phyloP scores from a whole-genome alignment of 2,113 vertebrate species.

The Corythornis vintsioides region DNA sequence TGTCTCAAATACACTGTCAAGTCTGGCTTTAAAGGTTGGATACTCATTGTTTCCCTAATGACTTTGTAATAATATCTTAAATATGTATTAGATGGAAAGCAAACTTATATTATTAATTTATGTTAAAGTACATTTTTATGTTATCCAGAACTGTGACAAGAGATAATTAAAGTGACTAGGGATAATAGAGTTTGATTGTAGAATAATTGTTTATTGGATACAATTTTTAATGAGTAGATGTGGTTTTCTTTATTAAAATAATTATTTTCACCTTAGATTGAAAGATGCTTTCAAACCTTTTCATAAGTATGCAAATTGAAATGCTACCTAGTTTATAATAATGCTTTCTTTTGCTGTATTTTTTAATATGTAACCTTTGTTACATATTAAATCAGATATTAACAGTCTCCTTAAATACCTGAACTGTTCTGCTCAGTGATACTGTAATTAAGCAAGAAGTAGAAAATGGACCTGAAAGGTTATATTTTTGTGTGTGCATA shows the following conservation, averaged over 20 bases:
- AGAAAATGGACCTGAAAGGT: background rate
- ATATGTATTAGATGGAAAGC: background rate
- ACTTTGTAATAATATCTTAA: background rate
- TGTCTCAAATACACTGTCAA: slow-evolving; percentile 88
- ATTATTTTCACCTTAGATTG: background rate
- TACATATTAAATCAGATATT: background rate
- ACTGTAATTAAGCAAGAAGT: background rate
- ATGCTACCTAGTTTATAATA: background rate
- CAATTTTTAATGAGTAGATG: background rate
- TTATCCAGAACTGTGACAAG: background rate
- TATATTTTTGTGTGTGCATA: background rate
- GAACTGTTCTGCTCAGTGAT: background rate
- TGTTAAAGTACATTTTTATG: background rate
- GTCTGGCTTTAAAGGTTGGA: slow-evolving; percentile 89
- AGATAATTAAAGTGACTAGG: background rate
- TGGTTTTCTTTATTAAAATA: background rate
- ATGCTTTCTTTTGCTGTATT: background rate
- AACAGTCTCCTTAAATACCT: background rate
- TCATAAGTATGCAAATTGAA: background rate
- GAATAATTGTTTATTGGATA: background rate
- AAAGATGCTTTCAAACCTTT: background rate
- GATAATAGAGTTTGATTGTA: background rate
- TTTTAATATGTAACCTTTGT: background rate
- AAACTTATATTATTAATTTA: background rate
- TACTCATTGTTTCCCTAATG: background rate